These are phyloP conservation scores for Molanna angustata DNA, from an alignment of 2,888 invertebrate genomes.

Conservation along the genomic window DNA sequence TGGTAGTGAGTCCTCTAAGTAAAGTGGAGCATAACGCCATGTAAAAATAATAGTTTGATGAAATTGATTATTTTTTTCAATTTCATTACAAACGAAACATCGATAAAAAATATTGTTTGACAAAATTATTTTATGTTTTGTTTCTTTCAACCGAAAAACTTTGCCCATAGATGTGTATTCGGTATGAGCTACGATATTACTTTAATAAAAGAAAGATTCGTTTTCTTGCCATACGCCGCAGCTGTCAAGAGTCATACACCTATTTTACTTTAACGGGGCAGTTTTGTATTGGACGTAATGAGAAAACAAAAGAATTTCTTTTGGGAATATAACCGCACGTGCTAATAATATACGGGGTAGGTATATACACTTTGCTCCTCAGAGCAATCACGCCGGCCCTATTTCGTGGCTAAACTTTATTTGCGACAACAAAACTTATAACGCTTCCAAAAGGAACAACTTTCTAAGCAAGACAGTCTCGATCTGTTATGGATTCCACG, in stretches of 20 bases:
- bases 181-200: no score
- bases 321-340: not conserved
- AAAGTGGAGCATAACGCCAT: no score
- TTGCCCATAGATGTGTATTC: no score
- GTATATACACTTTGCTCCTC: not conserved
- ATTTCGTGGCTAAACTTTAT: not conserved
- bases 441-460: not conserved
- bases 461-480: slow-evolving; percentile 4
- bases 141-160: no score
- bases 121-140: no score
- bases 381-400: not conserved
- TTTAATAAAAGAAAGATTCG: not conserved
- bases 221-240: not conserved
- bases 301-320: not conserved
- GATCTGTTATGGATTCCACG: no score
- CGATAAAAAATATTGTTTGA: no score
- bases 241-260: not conserved
- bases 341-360: not conserved
- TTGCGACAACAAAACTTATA: not conserved
- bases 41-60: no score
- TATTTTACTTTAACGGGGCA: not conserved
- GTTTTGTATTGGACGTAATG: not conserved
- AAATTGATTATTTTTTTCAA: no score
- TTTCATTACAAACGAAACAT: no score
- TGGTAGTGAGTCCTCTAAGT: no score